Conservation (phyloP, 2,797 vertebrate genomes). For the Chiloscyllium punctatum region DNA sequence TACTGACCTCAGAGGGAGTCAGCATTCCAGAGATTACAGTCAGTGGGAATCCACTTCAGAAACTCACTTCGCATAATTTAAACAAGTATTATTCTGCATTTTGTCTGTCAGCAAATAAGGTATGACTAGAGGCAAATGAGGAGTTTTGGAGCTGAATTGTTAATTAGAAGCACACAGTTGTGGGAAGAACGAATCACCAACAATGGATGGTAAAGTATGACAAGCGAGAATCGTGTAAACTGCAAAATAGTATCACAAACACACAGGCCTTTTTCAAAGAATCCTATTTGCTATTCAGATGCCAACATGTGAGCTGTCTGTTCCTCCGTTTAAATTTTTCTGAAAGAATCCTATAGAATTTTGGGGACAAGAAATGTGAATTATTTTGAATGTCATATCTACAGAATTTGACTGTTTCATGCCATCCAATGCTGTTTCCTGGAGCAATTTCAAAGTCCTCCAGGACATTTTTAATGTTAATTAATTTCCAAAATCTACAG, state of each 20-base stretch:
- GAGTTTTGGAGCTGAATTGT: conserved; percentile 59
- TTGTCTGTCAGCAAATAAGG: conserved; percentile 62
- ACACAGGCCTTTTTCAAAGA: background rate
- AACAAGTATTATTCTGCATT: conserved; percentile 64
- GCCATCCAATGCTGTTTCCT: background rate
- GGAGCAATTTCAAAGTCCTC: background rate
- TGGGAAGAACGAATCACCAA: background rate
- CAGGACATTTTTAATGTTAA: background rate
- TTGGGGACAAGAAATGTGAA: background rate
- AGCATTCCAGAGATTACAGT: conserved; percentile 65
- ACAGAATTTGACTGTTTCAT: background rate
- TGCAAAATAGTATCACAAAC: background rate
- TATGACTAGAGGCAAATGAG: conserved; percentile 60
- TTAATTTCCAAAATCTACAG: background rate
- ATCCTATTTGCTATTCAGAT: background rate
- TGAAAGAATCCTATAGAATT: background rate
- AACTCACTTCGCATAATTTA: conserved; percentile 67
- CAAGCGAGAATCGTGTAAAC: background rate
- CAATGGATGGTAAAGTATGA: background rate
- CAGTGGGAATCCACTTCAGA: conserved; percentile 67
- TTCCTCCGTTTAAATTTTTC: background rate
- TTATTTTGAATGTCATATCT: background rate
- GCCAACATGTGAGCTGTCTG: background rate
- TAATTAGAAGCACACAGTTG: conserved; percentile 64
- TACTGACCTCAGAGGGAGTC: conserved; percentile 51